Evolutionary conservation across 2,888 invertebrate genomes (phyloP).

Genomic region (Phortica okadai): DNA sequence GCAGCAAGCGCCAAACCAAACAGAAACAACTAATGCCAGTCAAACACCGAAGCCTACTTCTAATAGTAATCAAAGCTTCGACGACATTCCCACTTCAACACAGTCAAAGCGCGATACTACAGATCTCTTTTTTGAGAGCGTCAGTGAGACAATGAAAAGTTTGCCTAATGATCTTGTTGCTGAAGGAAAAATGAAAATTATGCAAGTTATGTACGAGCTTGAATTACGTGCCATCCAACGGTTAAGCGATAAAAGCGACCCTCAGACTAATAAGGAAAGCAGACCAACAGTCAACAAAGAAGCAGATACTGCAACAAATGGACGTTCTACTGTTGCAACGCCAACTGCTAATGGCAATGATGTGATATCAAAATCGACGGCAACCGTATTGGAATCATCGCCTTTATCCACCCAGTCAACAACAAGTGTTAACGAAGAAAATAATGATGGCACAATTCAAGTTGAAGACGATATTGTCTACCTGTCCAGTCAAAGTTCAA

Average conservation of each 20-base stretch:
- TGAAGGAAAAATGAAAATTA: conserved; percentile 68
- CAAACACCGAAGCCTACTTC: not conserved
- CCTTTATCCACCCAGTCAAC: not conserved
- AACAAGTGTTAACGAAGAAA: not conserved
- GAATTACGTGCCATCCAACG: conserved; percentile 63
- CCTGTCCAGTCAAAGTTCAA: no score
- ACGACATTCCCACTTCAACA: not conserved
- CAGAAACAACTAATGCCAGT: not conserved
- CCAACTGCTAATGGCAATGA: conserved; percentile 3
- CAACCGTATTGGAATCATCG: not conserved
- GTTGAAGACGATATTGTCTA: no score
- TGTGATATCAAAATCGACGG: not conserved
- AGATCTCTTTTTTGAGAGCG: conserved; percentile 70
- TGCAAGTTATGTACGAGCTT: conserved; percentile 68
- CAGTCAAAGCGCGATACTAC: conserved; percentile 54
- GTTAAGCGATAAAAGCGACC: not conserved
- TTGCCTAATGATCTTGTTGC: conserved; percentile 67
- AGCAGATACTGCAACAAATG: conserved; percentile 28
- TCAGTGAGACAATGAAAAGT: conserved; percentile 65
- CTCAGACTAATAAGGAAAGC: not conserved
- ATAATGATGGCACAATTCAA: not conserved
- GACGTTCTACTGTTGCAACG: not conserved
- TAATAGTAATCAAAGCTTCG: not conserved
- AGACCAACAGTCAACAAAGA: not conserved
- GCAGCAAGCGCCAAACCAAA: not conserved